Conservation (phyloP, 2,888 invertebrate genomes). For the Ophion ventricosus region DNA sequence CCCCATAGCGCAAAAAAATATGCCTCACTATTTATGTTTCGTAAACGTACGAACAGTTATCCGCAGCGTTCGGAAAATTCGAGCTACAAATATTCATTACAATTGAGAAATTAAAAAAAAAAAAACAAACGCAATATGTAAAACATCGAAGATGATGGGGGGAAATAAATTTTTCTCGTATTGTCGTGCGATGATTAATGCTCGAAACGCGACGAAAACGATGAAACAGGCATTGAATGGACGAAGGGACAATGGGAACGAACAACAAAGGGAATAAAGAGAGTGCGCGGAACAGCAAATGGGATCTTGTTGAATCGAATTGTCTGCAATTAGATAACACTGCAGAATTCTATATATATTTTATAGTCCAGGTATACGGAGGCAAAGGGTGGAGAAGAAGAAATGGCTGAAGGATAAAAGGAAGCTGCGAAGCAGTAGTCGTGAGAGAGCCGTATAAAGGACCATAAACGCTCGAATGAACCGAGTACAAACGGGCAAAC, state of each 20-base stretch:
- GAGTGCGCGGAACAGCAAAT: conserved; percentile 18
- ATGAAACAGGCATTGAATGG: background rate
- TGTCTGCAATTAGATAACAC: conserved; percentile 53
- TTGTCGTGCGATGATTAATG: background rate
- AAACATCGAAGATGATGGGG: background rate
- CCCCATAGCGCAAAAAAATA: no score
- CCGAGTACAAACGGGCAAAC: conserved; percentile 18
- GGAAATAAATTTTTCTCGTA: background rate
- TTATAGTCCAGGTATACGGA: background rate
- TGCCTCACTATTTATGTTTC: no score
- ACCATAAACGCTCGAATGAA: conserved; percentile 41
- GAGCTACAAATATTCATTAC: background rate
- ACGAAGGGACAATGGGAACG: conserved; percentile 10
- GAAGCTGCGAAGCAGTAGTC: conserved; percentile 1
- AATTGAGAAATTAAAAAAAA: background rate
- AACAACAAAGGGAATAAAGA: conserved; percentile 16
- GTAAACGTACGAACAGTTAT: no score
- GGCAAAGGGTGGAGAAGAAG: background rate
- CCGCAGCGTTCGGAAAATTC: no score
- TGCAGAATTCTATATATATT: conserved; percentile 16
- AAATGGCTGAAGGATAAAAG: conserved; percentile 19
- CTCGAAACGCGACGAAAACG: background rate
- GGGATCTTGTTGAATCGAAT: conserved; percentile 36
- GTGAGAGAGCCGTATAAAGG: conserved; percentile 13
- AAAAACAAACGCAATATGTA: conserved; percentile 13